Evolutionary conservation across 2,113 vertebrate genomes (phyloP).

Genomic region (Atractosteus spatula): DNA sequence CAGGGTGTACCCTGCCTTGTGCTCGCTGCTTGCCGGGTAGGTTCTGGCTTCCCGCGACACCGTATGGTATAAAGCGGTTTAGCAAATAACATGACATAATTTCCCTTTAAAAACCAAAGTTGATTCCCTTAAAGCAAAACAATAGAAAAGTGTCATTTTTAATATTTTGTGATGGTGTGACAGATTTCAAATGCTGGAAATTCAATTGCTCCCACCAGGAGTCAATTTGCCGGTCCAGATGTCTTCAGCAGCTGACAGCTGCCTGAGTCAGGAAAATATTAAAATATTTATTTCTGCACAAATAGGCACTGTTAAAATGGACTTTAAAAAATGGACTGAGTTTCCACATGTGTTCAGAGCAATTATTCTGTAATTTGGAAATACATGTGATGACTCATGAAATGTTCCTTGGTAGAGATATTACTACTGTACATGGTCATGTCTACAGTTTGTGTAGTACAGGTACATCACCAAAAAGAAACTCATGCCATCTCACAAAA

Average conservation of each 20-base stretch:
- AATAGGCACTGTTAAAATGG: neutral
- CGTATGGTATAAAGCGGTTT: too few relatives aligned
- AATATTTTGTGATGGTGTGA: neutral
- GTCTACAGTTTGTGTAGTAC: too few relatives aligned
- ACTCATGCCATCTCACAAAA: too few relatives aligned
- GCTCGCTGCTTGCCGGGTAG: too few relatives aligned
- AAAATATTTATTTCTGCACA: conserved; percentile 22
- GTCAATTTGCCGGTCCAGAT: conserved; percentile 17
- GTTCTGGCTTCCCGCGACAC: too few relatives aligned
- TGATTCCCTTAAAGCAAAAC: neutral
- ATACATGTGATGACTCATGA: neutral
- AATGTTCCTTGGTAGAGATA: conserved; percentile 1
- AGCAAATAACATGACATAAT: too few relatives aligned
- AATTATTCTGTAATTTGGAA: conserved; percentile 4
- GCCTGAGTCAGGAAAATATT: conserved; percentile 34
- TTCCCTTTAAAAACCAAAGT: neutral
- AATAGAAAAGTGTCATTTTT: neutral
- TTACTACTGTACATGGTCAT: too few relatives aligned
- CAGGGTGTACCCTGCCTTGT: too few relatives aligned
- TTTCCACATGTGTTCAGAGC: neutral
- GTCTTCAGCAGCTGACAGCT: conserved; percentile 29
- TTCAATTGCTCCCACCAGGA: conserved; percentile 3
- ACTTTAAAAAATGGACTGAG: neutral
- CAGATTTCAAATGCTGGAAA: neutral
- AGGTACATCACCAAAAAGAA: too few relatives aligned